Base-by-base conservation (phyloP, 2,888 invertebrate genomes). In the Sinopyrophorus schimmeli region DNA sequence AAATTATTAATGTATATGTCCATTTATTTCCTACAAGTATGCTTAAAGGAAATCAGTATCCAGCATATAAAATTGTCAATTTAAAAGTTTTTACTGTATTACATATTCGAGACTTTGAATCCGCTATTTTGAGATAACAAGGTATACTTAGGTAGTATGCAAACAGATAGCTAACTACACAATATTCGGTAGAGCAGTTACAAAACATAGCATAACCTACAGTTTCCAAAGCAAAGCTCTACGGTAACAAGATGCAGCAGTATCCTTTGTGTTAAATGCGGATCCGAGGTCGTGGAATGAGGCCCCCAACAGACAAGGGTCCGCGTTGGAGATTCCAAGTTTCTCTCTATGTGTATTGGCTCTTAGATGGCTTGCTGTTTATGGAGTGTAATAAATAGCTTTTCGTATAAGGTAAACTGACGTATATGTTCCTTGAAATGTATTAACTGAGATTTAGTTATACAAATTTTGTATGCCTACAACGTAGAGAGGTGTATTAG, bases 291-390 rank as follows among this genome's bases (percentile, higher is more conserved):
- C 34, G 10, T 21, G 11, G 34, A 20, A 21, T 18, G 20, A n/a
- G 24, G 18, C 43, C 24, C 32, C 34, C 43, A 34, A 27, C 43
- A 15, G 20, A 10, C 17, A 15, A 15, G 12, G 43, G 32, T 41
- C 38, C 53, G 47, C 24, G 47, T 44, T n/a, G 51, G 53, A 53
- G 43, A 43, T 43, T 16, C 35, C 35, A n/a, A n/a, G 35, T 24
- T 35, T 24, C 10, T 31, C 30, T 16, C 3, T 11, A 9, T 12
- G 6, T 10, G 9, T 7, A 20, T 12, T 32, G n/a, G 9, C 5
- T 17, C 9, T 23, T 34, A 42, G 40, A 47, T 43, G 31, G 15
- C 34, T 26, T 26, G 32, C 35, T 27, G 43, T 34, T 31, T 14
- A 35, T 35, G 18, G 12, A 27, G 18, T 27, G 24, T 43, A 46